Evolutionary conservation across 2,888 invertebrate genomes (phyloP), one percentile per base, ranked within the genome.

Genomic region (Dinocampus coccinellae): DNA sequence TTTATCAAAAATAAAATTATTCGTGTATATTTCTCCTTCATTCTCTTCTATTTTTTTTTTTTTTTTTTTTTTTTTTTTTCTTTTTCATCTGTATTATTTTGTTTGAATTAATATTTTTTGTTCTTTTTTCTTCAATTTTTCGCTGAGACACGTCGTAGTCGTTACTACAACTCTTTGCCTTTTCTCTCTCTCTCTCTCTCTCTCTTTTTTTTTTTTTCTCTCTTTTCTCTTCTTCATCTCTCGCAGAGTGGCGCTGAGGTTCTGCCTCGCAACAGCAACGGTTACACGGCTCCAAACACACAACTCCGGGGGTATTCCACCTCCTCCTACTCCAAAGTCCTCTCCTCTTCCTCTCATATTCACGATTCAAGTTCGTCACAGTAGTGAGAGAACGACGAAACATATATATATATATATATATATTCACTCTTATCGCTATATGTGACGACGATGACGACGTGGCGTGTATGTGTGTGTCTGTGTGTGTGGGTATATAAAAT

Each of bases 181-280:
- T 72, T 47, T 16, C 16, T 62, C 42, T 69, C 75, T 65, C 42
- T 70, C 76, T 69, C 75, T 65, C 75, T 75, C 73, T 69, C 76
- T 74, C 67, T 72, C 74, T 72, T 65, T 62, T 69, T 64, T 26
- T 61, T 60, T 71, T 70, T 65, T 16, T 60, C 64, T 72, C 69
- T 68, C 52, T 61, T 63, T 62, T 63, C 20, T 65, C 61, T 57
- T 67, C 52, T 53, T 63, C 66, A 70, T 69, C 42, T 73, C 70
- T 61, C 62, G 67, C 73, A 69, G 62, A 33, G 70, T 73, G 74
- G 69, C 73, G 76, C 73, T 75, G 77, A 73, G 72, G 76, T 75
- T 75, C 74, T 77, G 79, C 79, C 74, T 79, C 79, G 79, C 79
- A 79, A 79, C 79, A 79, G 79, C 78, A 77, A 76, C 79, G 79